These are phyloP conservation scores for Gallinago nigripennis DNA, from an alignment of 2,797 vertebrate genomes.

Conservation along the genomic window DNA sequence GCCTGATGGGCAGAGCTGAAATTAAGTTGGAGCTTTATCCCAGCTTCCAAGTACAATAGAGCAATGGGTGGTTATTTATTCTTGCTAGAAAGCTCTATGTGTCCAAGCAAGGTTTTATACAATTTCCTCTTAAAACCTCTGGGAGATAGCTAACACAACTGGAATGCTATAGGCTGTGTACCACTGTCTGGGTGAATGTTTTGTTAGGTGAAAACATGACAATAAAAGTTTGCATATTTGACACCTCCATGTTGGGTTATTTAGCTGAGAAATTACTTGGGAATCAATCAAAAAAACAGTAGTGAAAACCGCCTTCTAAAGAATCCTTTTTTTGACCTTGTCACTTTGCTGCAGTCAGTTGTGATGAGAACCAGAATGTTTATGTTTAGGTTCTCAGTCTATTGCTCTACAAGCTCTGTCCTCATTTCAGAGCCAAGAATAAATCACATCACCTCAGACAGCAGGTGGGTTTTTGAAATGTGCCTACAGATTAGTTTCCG, in stretches of 20 bases:
- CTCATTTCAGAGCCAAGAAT: not conserved
- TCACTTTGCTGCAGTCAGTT: fast-evolving
- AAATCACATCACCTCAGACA: not conserved
- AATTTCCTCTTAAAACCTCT: not conserved
- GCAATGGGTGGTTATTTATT: not conserved
- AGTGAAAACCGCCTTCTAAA: not conserved
- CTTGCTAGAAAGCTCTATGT: not conserved
- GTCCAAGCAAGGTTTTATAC: not conserved
- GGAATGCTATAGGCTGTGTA: not conserved
- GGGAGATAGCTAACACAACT: fast-evolving
- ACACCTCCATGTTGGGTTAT: not conserved
- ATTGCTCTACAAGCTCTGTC: not conserved
- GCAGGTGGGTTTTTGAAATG: not conserved
- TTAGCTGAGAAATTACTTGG: not conserved
- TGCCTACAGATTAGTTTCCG: not conserved
- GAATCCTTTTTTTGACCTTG: not conserved
- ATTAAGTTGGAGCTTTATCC: not conserved
- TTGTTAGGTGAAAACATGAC: not conserved
- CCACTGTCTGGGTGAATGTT: not conserved
- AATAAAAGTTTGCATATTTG: not conserved
- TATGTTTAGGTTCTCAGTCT: not conserved
- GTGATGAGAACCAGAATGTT: not conserved
- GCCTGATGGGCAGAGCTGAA: not conserved
- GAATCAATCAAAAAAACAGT: not conserved
- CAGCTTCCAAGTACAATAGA: not conserved